Evolutionary conservation across 2,113 vertebrate genomes (phyloP).

Genomic region (Herpetotheres cachinnans): DNA sequence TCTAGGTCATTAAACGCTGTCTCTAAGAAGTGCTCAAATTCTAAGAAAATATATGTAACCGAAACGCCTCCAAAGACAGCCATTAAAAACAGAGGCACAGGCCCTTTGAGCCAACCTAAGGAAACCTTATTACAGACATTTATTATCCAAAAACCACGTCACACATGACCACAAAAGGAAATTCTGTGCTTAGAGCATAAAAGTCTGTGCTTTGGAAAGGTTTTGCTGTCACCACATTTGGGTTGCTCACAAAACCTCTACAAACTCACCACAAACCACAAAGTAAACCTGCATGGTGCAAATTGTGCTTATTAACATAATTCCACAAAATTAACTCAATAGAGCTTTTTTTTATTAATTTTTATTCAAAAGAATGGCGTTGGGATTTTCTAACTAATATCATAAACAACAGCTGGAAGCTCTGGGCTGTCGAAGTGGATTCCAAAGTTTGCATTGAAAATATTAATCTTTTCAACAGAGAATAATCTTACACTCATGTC

Average conservation of each 20-base stretch:
- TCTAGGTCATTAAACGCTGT: not conserved
- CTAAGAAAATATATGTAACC: constrained; percentile 39
- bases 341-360: constrained; percentile 25
- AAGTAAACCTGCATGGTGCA: constrained; percentile 54
- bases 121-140: constrained; percentile 68
- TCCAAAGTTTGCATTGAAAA: constrained; percentile 56
- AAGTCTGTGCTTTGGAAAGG: constrained; percentile 54
- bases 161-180: constrained; percentile 74
- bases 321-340: constrained; percentile 70
- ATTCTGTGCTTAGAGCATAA: constrained; percentile 63
- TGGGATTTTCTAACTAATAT: constrained; percentile 63
- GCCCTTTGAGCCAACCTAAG: constrained; percentile 42
- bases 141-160: constrained; percentile 68
- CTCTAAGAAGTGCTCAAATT: constrained; percentile 14
- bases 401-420: constrained; percentile 61
- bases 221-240: constrained; percentile 66
- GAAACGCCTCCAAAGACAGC: constrained; percentile 30
- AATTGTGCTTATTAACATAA: constrained; percentile 69
- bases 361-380: constrained; percentile 39
- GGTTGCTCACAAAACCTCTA: constrained; percentile 72
- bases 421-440: constrained; percentile 28
- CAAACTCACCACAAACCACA: constrained; percentile 79
- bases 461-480: constrained; percentile 57
- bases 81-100: constrained; percentile 36
- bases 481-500: not conserved